phyloP scores from a whole-genome alignment of 2,888 invertebrate species.

The Ophion obscuratus region DNA sequence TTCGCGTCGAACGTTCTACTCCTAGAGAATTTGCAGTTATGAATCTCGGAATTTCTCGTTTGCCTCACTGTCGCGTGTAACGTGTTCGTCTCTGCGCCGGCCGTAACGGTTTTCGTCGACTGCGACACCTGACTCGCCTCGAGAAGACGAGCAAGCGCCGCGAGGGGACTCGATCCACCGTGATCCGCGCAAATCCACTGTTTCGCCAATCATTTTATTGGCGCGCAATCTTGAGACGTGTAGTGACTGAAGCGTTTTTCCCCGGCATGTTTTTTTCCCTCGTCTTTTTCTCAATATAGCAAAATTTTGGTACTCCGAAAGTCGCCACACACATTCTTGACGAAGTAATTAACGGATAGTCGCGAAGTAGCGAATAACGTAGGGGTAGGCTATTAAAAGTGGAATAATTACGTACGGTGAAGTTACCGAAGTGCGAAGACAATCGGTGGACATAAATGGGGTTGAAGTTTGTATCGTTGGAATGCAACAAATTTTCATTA shows the following conservation, averaged over 20 bases:
- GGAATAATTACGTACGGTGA: too few relatives aligned
- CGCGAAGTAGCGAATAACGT: too few relatives aligned
- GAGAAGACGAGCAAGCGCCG: constrained; percentile 35
- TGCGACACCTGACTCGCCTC: constrained; percentile 68
- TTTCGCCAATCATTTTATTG: constrained; percentile 18
- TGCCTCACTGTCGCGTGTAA: constrained; percentile 30
- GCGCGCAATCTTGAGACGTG: neutral
- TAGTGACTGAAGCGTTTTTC: neutral
- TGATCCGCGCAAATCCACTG: constrained; percentile 16
- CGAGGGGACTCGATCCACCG: neutral
- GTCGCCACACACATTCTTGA: neutral
- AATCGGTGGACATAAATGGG: neutral
- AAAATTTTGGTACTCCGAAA: neutral
- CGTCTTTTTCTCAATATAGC: neutral
- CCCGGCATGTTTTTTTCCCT: neutral
- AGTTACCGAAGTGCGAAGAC: too few relatives aligned
- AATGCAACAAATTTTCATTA: neutral
- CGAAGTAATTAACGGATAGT: too few relatives aligned
- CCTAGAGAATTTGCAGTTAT: constrained; percentile 56
- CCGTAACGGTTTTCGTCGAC: constrained; percentile 75
- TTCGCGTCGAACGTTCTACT: constrained; percentile 7
- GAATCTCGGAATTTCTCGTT: constrained; percentile 34
- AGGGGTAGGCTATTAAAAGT: too few relatives aligned
- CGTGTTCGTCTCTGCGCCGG: constrained; percentile 67
- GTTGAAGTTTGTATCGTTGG: neutral